Conservation (phyloP, 2,797 vertebrate species). For the Falco biarmicus region DNA sequence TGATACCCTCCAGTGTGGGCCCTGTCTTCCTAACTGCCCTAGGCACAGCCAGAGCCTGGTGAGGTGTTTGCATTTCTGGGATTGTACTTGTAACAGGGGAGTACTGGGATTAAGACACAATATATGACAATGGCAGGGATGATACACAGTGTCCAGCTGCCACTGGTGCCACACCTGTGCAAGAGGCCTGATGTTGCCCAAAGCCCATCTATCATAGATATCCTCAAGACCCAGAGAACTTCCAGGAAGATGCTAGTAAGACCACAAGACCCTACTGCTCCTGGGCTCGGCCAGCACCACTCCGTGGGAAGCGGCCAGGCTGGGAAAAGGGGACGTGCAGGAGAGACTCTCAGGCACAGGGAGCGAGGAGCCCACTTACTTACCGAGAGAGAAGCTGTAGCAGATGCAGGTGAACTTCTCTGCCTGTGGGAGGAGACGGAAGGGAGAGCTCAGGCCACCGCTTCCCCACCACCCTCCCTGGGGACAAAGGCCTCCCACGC, state of each 20-base stretch:
- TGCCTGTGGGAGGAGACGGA: neutral
- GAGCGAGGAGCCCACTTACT: neutral
- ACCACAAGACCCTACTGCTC: accelerated
- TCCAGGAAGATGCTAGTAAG: accelerated
- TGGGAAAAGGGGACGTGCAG: neutral
- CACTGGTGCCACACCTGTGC: accelerated
- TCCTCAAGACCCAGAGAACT: neutral
- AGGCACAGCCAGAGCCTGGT: accelerated
- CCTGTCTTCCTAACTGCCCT: no score
- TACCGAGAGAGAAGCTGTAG: constrained; percentile 48
- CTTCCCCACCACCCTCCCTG: accelerated
- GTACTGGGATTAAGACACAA: no score
- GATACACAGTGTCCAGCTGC: accelerated
- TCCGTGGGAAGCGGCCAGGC: accelerated
- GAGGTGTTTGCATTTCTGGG: neutral
- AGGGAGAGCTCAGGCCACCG: neutral
- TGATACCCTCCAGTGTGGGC: accelerated
- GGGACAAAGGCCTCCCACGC: neutral
- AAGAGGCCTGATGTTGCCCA: neutral
- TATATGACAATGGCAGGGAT: accelerated
- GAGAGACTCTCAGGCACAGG: neutral
- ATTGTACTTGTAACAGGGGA: accelerated
- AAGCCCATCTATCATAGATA: accelerated
- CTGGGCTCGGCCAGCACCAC: accelerated
- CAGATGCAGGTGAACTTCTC: constrained; percentile 35